Conservation (phyloP, 1,140 invertebrate genomes). For the Thaumatotibia leucotreta region DNA sequence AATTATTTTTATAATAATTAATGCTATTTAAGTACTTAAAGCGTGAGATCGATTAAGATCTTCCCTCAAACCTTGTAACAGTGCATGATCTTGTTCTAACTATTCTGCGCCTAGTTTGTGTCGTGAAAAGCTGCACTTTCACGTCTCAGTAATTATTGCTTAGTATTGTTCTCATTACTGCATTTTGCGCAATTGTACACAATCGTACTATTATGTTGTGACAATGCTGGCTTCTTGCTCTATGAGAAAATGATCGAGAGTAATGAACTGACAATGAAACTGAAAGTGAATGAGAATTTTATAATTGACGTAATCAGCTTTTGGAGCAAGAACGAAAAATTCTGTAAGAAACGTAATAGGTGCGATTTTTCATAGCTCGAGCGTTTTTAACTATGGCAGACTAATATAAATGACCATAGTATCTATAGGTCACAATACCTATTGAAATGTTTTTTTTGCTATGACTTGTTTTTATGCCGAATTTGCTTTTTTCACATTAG, state of each 20-base stretch:
- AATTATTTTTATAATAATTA: no score
- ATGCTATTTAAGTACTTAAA: no score
- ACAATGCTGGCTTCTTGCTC: conserved; percentile 2
- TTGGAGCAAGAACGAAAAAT: background rate
- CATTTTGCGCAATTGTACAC: conserved; percentile 25
- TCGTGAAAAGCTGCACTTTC: conserved; percentile 49
- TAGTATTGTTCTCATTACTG: conserved; percentile 37
- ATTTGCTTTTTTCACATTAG: no score
- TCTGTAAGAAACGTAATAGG: background rate
- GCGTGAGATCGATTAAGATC: no score
- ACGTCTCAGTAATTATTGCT: conserved; percentile 44
- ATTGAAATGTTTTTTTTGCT: no score
- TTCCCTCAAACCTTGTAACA: no score
- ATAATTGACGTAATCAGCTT: background rate
- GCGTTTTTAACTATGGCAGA: no score
- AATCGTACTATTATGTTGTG: conserved; percentile 11
- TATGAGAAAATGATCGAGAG: conserved; percentile 1
- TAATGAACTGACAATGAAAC: conserved; percentile 3
- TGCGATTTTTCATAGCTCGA: background rate
- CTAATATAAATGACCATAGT: no score
- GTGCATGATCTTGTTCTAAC: background rate
- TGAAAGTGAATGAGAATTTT: conserved; percentile 8
- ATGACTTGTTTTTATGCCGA: no score
- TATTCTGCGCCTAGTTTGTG: conserved; percentile 16
- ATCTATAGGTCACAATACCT: no score